phyloP scores from a whole-genome alignment of 1,140 invertebrate species.

The Drosophila nasuta region DNA sequence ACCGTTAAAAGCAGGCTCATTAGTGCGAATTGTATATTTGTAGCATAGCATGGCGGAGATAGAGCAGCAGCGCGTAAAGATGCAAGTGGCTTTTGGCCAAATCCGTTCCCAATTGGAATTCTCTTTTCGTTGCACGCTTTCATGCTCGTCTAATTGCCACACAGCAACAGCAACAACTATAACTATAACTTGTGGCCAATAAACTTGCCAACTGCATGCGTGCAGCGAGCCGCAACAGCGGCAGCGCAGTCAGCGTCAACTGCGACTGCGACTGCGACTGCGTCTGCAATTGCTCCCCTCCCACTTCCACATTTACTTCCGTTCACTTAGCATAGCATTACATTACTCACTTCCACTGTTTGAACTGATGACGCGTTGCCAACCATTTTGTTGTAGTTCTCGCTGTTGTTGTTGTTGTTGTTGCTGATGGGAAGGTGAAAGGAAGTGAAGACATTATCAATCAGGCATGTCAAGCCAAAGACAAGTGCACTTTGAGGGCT shows the following conservation, averaged over 20 bases:
- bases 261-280: conserved; percentile 60
- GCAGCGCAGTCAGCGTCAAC: conserved; percentile 20
- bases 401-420: conserved; percentile 10
- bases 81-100: conserved; percentile 23
- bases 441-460: conserved; percentile 70
- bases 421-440: conserved; percentile 34
- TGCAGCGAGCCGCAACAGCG: conserved; percentile 62
- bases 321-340: conserved; percentile 57
- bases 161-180: conserved; percentile 8
- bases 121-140: conserved; percentile 67
- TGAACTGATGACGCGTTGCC: conserved; percentile 64
- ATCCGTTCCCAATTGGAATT: conserved; percentile 22
- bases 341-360: conserved; percentile 47
- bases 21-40: conserved; percentile 35
- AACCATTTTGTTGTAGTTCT: background rate
- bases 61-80: conserved; percentile 52
- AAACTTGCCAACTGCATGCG: conserved; percentile 57
- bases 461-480: conserved; percentile 10
- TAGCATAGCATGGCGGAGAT: background rate
- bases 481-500: conserved; percentile 31
- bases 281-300: background rate
- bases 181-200: conserved; percentile 68
- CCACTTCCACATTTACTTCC: conserved; percentile 56
- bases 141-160: conserved; percentile 69
- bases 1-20: conserved; percentile 38